Evolutionary conservation across 2,888 invertebrate species (phyloP).

Genomic region (Acronicta alni): DNA sequence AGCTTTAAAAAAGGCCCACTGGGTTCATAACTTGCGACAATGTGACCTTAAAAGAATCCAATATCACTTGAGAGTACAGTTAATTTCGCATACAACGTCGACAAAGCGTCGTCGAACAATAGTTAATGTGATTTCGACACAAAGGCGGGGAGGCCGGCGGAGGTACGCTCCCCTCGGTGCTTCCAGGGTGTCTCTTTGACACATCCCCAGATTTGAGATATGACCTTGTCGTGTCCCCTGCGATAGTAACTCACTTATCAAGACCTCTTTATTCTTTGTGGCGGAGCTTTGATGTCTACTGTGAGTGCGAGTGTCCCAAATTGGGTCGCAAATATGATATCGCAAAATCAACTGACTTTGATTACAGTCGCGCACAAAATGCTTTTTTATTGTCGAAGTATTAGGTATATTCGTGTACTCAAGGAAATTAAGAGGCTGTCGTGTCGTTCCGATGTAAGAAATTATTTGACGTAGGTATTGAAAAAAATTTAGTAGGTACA

Average conservation of each 20-base stretch:
- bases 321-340: constrained; percentile 47
- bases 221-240: constrained; percentile 69
- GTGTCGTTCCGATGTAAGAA: constrained; percentile 23
- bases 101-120: constrained; percentile 73
- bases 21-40: constrained; percentile 6
- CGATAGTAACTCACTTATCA: constrained; percentile 61
- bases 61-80: constrained; percentile 47
- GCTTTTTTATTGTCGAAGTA: constrained; percentile 22
- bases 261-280: constrained; percentile 56
- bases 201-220: constrained; percentile 65
- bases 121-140: constrained; percentile 76
- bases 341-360: constrained; percentile 40
- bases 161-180: constrained; percentile 52
- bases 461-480: constrained; percentile 29
- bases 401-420: constrained; percentile 9
- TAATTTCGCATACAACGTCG: constrained; percentile 60
- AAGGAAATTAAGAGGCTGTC: constrained; percentile 37
- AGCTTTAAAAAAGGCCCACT: neutral
- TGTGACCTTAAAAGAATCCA: constrained; percentile 19
- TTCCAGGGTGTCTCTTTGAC: constrained; percentile 44
- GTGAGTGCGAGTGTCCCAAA: constrained; percentile 50
- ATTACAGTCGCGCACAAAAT: constrained; percentile 39
- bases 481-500: constrained; percentile 2
- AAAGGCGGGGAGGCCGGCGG: constrained; percentile 60
- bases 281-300: constrained; percentile 59